A percentile compares a stretch with the other conserved stretches of the same genome.
These are phyloP conservation scores for Elephantulus edwardii DNA, from an alignment of 2,113 vertebrate genomes.

Conservation along the genomic window DNA sequence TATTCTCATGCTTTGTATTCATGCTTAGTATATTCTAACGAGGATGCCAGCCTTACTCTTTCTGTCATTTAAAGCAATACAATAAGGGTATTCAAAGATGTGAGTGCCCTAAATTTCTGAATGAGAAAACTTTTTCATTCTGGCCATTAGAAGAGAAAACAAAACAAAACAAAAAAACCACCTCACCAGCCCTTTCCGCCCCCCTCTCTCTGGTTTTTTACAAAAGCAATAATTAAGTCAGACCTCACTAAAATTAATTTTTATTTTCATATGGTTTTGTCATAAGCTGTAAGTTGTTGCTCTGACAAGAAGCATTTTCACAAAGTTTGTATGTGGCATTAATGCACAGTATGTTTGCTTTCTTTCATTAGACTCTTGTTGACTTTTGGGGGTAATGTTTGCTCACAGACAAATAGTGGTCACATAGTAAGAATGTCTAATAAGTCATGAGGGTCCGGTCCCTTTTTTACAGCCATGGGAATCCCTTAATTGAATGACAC, in stretches of 20 bases:
- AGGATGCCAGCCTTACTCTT: constrained; percentile 78
- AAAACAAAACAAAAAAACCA: no score
- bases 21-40: constrained; percentile 81
- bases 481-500: constrained; percentile 13
- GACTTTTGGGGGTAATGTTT: constrained; percentile 35
- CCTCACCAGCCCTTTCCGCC: no score
- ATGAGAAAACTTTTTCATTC: constrained; percentile 76
- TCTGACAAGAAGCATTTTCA: constrained; percentile 67
- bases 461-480: constrained; percentile 41
- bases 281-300: constrained; percentile 65
- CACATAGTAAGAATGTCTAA: background rate
- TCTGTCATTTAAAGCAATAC: constrained; percentile 83
- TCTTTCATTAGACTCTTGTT: constrained; percentile 73
- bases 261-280: constrained; percentile 65
- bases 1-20: constrained; percentile 88
- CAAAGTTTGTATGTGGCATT: constrained; percentile 68
- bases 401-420: constrained; percentile 1
- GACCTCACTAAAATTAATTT: constrained; percentile 65
- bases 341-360: constrained; percentile 73
- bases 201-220: constrained; percentile 53
- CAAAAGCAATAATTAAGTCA: constrained; percentile 74
- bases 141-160: constrained; percentile 51
- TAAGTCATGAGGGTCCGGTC: constrained; percentile 10
- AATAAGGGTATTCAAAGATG: constrained; percentile 74
- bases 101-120: constrained; percentile 81